Base-by-base conservation (phyloP, 2,888 invertebrate genomes). In the Cremastinae sp. region DNA sequence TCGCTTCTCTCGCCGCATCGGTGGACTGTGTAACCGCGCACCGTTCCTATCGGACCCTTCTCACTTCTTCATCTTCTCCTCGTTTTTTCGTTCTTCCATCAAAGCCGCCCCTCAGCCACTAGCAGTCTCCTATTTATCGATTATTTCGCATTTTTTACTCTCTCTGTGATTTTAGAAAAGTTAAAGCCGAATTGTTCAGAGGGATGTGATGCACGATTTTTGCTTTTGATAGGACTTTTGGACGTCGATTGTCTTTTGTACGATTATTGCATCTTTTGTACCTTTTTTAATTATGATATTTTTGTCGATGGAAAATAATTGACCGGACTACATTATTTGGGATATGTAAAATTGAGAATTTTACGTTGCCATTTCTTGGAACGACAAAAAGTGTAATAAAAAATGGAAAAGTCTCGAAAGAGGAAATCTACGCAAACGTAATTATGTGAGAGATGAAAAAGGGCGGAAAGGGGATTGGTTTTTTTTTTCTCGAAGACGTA, bases 1-100 rank as follows among this genome's bases (percentile, higher is more conserved):
- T 55, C 53, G 14, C 28, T 37, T 58, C 20, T 58, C 61, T 49
- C 55, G 47, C 59, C 65, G 65, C 71, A 47, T 66, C 62, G 18
- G 61, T 78, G 41, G 45, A 28, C 74, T 65, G 35, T 61, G 62
- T 65, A 74, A 70, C 55, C 62, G 20, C 62, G 28, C 28, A 28
- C 28, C 28, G 5, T 5, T 78, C 70, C 28, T 28, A 28, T 28
- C 28, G 28, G 71, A 74, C 71, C 74, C 49, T 68, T 62, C 16
- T 39, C 37, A 20, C 16, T 78, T 74, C 14, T 56, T 53, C 61
- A 55, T 66, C 61, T 69, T 45, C 16, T 59, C 69, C 58, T 47
- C 69, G 47, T 59, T 79, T 74, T 78, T 75, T 69, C 47, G 49
- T 10, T 55, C 56, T 22, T 49, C 70, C 68, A 78, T 80, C 78